Percentiles rank a stretch among this genome's conserved stretches.
Evolutionary conservation across 2,888 invertebrate species (phyloP).

Genomic region (Idaea dimidiata): DNA sequence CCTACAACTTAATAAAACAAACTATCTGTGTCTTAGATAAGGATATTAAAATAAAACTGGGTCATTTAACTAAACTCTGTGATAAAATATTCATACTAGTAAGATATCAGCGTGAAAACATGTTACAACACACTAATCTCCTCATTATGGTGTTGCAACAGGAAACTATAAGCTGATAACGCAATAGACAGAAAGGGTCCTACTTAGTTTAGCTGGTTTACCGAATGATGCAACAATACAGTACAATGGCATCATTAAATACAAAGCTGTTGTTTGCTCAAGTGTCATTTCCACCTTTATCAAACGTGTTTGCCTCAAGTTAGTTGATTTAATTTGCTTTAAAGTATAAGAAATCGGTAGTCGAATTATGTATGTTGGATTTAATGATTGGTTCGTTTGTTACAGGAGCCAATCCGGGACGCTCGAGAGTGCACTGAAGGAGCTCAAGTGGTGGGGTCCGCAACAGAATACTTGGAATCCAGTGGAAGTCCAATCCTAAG

Average conservation of each 20-base stretch:
- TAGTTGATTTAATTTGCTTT: neutral
- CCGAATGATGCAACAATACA: neutral
- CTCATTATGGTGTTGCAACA: neutral
- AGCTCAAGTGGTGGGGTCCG: slow-evolving; percentile 92
- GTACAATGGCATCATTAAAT: neutral
- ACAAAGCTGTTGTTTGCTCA: neutral
- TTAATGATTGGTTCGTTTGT: slow-evolving; percentile 26
- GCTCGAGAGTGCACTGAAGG: slow-evolving; percentile 68
- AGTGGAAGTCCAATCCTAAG: slow-evolving; percentile 81
- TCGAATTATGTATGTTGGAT: neutral
- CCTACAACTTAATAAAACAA: too few relatives aligned
- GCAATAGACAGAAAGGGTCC: neutral
- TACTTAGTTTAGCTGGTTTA: neutral
- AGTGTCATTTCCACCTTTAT: too few relatives aligned
- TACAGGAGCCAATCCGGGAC: slow-evolving; percentile 61
- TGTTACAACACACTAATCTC: neutral
- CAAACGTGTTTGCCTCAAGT: neutral
- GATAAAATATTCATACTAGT: neutral
- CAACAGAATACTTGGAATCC: slow-evolving; percentile 93
- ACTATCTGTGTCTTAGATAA: neutral
- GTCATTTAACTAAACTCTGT: neutral
- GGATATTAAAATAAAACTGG: neutral
- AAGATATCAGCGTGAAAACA: neutral
- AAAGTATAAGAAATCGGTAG: neutral
- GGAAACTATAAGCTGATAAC: neutral